Evolutionary conservation across 2,113 vertebrate genomes (phyloP), one percentile per base, ranked within the genome.

Genomic region (Epinephelus lanceolatus): DNA sequence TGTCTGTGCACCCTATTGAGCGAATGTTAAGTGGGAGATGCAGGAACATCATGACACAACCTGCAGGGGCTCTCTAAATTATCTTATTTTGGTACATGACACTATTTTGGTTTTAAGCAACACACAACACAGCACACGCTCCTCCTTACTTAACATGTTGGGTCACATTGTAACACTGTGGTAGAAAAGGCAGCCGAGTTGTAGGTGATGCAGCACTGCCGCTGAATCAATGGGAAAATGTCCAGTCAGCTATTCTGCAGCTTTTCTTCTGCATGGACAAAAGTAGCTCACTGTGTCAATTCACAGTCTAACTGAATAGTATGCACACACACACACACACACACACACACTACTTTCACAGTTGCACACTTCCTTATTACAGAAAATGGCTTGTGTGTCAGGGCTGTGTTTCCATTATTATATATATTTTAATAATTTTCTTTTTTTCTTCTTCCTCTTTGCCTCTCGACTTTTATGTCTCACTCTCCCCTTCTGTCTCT

Each of bases 171-270:
- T 67, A 27, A 75, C 25, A 81, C 19, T 72, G 42, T 45, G 56
- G 5, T 37, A 23, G 14, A 18, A 40, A 47, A 47, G 15, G 69
- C 47, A 74, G 53, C 59, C 27, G 45, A 49, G 75, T 68, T 8
- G 14, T 18, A 56, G 14, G 8, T 52, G 49, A 79, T 76, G 59
- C 45, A 77, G 61, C 53, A 53, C 33, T 33, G 21, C 55, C 40
- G 59, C 47, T 71, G 33, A 76, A 71, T 83, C 79, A 76, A 37
- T 69, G 25, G 76, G 52, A 89, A 87, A 81, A 40, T 83, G 70
- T 78, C 69, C 78, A 83, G 77, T 90, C 80, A 89, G 82, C 84
- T 53, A 4, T 85, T 89, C 19, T 76, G 60, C 62, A 76, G 73
- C 47, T 61, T 10, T 65, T 86, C 14, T 40, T 27, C n/a, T 67